Base-by-base conservation (phyloP, 2,888 invertebrate species). In the Lamellibrachia columna region DNA sequence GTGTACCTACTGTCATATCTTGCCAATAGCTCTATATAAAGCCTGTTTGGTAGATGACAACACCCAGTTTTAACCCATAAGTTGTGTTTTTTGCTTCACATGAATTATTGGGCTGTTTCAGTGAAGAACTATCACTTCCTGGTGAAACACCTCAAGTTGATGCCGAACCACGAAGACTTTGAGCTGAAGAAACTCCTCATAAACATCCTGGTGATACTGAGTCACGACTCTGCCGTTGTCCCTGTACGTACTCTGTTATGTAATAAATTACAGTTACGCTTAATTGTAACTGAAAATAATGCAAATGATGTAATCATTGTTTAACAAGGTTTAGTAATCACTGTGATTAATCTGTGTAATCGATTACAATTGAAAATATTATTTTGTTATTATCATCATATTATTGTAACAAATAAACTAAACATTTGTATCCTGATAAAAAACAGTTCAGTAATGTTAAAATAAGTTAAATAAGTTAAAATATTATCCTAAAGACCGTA, bases 111-210 rank as follows among this genome's bases (percentile, higher is more conserved):
- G 75, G 75, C 3, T 92, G n/a, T 95, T 95, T 90, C 95, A 96
- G 96, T 96, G 90, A 96, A 96, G 94, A 96, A 96, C 92, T 96
- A 96, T 94, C 95, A 96, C 95, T 95, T 95, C 2, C 93, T 96
- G 53, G 96, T 96, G 55, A 96, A 95, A 92, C 96, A 96, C 93
- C 93, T 96, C 90, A 96, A 96, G 93, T 93, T 96, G 92, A 93
- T 94, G 93, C 94, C 95, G 91, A 96, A 95, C 93, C 96, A 96
- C 93, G 96, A 96, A 94, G 96, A 96, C 94, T 96, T 96, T 95
- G 96, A 96, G 93, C 94, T 96, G 93, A 96, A 96, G 95, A 96
- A 96, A 93, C 94, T 96, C 55, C 95, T 96, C 52, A 95, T 96
- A 92, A 96, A 96, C 93, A 95, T 96, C 58, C 94, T 96, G 58